Evolutionary conservation across 2,888 invertebrate species (phyloP).

Genomic region (Monochamus alternatus): DNA sequence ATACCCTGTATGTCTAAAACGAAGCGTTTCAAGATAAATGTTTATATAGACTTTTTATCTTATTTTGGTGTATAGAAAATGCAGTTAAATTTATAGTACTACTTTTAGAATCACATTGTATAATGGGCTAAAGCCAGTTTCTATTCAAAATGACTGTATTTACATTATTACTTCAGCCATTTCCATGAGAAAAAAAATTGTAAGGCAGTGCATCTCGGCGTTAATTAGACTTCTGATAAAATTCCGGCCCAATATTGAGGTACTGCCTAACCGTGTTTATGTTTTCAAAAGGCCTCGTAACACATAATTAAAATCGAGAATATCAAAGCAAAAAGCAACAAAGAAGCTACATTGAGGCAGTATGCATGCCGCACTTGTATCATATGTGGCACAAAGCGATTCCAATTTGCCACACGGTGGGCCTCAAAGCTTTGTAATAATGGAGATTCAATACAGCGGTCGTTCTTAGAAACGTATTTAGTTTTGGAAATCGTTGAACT

Average conservation of each 20-base stretch:
- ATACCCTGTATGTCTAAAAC: too few relatives aligned
- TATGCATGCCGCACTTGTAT: neutral
- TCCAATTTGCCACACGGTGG: neutral
- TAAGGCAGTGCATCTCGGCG: too few relatives aligned
- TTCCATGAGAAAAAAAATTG: too few relatives aligned
- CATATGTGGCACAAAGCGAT: neutral
- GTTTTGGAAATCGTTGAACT: too few relatives aligned
- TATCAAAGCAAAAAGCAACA: neutral
- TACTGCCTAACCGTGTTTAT: neutral
- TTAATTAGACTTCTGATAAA: neutral
- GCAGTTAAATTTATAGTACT: too few relatives aligned
- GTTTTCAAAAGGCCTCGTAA: neutral
- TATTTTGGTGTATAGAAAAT: too few relatives aligned
- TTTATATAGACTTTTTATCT: too few relatives aligned
- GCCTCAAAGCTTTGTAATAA: neutral
- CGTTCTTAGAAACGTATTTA: neutral
- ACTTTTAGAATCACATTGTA: too few relatives aligned
- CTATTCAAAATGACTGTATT: too few relatives aligned
- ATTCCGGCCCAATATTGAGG: neutral
- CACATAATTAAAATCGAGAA: neutral
- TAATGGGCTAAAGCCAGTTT: too few relatives aligned
- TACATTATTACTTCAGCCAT: too few relatives aligned
- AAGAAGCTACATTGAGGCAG: neutral
- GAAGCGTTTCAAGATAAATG: too few relatives aligned
- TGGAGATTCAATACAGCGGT: neutral